Evolutionary conservation across 2,888 invertebrate genomes (phyloP).

Genomic region (Tenthredo livida): DNA sequence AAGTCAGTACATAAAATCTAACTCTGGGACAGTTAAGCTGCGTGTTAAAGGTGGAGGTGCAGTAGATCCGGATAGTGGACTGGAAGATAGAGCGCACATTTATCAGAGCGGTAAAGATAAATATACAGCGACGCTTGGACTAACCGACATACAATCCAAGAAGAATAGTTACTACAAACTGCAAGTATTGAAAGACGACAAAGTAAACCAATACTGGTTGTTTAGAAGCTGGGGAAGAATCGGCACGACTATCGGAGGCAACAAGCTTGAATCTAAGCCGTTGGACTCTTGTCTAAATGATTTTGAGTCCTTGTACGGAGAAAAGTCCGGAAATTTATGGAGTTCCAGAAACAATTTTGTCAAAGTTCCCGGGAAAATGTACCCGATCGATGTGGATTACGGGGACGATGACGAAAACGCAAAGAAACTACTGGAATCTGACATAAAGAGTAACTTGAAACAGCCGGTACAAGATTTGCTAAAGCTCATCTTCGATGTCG

Average conservation of each 20-base stretch:
- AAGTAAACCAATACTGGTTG: constrained; percentile 84
- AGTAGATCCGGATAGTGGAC: constrained; percentile 94
- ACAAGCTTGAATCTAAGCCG: constrained; percentile 81
- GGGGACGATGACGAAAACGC: constrained; percentile 81
- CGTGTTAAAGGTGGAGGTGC: constrained; percentile 90
- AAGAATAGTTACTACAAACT: constrained; percentile 98
- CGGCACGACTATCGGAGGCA: constrained; percentile 94
- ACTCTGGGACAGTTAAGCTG: constrained; percentile 83
- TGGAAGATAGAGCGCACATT: constrained; percentile 90
- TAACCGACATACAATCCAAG: constrained; percentile 91
- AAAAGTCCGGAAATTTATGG: constrained; percentile 94
- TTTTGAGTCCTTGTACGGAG: constrained; percentile 84
- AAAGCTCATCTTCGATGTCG: constrained; percentile 92
- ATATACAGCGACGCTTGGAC: constrained; percentile 90
- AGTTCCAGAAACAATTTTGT: constrained; percentile 83
- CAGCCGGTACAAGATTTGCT: constrained; percentile 91
- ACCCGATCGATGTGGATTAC: constrained; percentile 95
- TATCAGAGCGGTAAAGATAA: constrained; percentile 82
- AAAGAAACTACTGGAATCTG: constrained; percentile 76
- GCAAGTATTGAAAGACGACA: constrained; percentile 91
- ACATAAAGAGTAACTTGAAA: constrained; percentile 86
- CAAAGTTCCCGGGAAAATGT: constrained; percentile 87
- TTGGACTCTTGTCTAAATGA: constrained; percentile 81
- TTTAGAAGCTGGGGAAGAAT: constrained; percentile 98
- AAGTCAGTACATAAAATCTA: constrained; percentile 81